Evolutionary conservation across 2,797 vertebrate genomes (phyloP).

Genomic region (Sandelia bainsii): DNA sequence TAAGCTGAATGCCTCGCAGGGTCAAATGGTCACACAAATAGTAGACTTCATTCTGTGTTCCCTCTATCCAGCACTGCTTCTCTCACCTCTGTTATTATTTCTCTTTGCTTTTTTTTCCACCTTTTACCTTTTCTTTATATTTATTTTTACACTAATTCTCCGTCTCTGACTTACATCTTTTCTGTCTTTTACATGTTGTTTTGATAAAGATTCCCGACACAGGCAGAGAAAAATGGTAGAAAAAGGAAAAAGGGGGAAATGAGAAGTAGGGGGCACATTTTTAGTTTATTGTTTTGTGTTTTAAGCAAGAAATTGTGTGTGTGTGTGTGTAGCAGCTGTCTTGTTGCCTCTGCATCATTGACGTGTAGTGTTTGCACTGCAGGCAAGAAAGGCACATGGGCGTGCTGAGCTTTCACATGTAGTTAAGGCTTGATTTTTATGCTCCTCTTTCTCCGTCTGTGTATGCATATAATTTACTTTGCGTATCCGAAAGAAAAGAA

Average conservation of each 20-base stretch:
- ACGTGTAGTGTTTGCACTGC: slow-evolving; percentile 60
- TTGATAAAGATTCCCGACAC: slow-evolving; percentile 8
- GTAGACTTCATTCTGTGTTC: slow-evolving; percentile 21
- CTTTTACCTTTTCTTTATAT: background rate
- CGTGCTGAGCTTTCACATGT: slow-evolving; percentile 73
- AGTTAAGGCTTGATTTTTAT: slow-evolving; percentile 56
- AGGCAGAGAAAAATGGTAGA: slow-evolving; percentile 15
- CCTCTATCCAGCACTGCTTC: background rate
- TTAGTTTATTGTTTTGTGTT: slow-evolving; percentile 26
- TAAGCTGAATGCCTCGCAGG: slow-evolving; percentile 28
- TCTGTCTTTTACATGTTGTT: slow-evolving; percentile 10
- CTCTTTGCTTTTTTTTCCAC: background rate
- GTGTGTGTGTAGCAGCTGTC: slow-evolving; percentile 45
- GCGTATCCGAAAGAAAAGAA: slow-evolving; percentile 1
- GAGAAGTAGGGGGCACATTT: background rate
- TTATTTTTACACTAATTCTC: background rate
- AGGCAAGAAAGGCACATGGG: slow-evolving; percentile 61
- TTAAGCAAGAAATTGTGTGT: slow-evolving; percentile 13
- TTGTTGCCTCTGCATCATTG: slow-evolving; percentile 68
- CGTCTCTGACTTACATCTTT: slow-evolving; percentile 21
- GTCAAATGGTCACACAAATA: slow-evolving; percentile 44
- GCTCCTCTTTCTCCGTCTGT: slow-evolving; percentile 15
- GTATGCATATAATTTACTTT: slow-evolving; percentile 12
- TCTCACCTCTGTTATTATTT: slow-evolving; percentile 15
- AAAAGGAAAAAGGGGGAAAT: background rate